Conservation (phyloP, 2,888 invertebrate species). For the Bursaphelenchus okinawaensis region DNA sequence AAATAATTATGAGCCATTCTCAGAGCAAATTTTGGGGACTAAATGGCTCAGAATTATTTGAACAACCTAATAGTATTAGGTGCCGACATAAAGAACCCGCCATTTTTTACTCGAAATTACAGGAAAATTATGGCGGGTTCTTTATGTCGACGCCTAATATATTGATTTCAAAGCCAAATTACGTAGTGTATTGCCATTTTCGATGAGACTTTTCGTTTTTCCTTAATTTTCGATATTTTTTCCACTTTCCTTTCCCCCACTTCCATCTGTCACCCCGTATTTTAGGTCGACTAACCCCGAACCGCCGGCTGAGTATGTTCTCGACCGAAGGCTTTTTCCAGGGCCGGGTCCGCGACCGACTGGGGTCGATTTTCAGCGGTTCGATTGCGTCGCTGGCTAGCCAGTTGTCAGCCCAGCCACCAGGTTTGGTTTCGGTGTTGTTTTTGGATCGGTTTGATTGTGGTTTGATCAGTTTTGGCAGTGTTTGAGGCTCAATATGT, state of each 20-base stretch:
- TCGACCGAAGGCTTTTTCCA: slow-evolving; percentile 6
- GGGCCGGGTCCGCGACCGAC: slow-evolving; percentile 7
- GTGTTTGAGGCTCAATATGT: too few species aligned
- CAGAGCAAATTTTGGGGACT: too few species aligned
- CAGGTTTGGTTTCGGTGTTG: neutral
- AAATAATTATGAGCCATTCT: too few species aligned
- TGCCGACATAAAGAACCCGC: too few species aligned
- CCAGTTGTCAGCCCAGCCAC: neutral
- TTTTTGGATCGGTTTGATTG: too few species aligned
- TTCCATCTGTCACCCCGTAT: slow-evolving; percentile 2
- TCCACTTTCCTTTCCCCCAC: neutral
- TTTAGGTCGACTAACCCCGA: slow-evolving; percentile 5
- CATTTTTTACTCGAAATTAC: too few species aligned
- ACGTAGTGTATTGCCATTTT: neutral
- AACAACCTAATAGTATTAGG: too few species aligned
- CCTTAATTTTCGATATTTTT: neutral
- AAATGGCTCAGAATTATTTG: too few species aligned
- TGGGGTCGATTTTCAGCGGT: slow-evolving; percentile 6
- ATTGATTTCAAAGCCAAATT: too few species aligned
- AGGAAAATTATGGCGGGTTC: too few species aligned
- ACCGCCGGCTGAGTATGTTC: slow-evolving; percentile 2
- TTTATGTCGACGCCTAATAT: too few species aligned
- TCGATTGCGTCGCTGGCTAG: slow-evolving; percentile 4
- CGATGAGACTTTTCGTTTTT: neutral
- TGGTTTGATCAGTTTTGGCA: too few species aligned